A percentile compares a stretch with the other conserved stretches of the same genome.
These are phyloP conservation scores for Neodiprion lecontei DNA, from an alignment of 1,140 invertebrate species.

Conservation along the genomic window DNA sequence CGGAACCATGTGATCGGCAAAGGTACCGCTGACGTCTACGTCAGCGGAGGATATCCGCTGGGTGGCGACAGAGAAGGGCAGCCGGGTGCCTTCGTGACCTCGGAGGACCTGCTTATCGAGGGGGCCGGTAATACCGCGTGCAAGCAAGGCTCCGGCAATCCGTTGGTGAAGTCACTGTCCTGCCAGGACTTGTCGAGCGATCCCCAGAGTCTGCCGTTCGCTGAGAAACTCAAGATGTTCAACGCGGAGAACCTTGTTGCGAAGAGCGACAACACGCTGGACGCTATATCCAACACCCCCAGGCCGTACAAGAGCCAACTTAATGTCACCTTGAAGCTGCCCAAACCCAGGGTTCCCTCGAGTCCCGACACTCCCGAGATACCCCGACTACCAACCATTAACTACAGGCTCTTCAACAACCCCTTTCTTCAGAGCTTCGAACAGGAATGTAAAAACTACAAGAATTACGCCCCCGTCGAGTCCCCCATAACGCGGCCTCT, in stretches of 20 bases:
- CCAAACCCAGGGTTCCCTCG: slow-evolving; percentile 22
- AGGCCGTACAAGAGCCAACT: slow-evolving; percentile 44
- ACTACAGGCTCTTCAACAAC: slow-evolving; percentile 49
- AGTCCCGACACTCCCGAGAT: slow-evolving; percentile 45
- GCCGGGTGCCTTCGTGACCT: slow-evolving; percentile 34
- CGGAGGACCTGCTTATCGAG: slow-evolving; percentile 36
- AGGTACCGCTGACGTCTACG: slow-evolving; percentile 47
- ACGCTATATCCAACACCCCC: slow-evolving; percentile 25
- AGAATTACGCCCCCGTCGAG: not conserved
- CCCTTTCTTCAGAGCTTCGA: slow-evolving; percentile 50
- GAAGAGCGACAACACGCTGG: slow-evolving; percentile 50
- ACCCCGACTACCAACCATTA: slow-evolving; percentile 44
- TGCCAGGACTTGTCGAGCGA: slow-evolving; percentile 48
- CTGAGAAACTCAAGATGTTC: slow-evolving; percentile 8
- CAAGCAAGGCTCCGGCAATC: slow-evolving; percentile 25
- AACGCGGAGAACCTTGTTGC: slow-evolving; percentile 21
- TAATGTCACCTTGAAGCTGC: slow-evolving; percentile 44
- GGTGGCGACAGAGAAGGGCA: slow-evolving; percentile 22
- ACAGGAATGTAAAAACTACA: slow-evolving; percentile 24
- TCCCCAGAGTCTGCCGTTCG: slow-evolving; percentile 25
- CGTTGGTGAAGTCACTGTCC: slow-evolving; percentile 46
- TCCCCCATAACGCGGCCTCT: slow-evolving; percentile 39
- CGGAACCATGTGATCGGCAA: slow-evolving; percentile 30
- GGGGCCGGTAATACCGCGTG: slow-evolving; percentile 1
- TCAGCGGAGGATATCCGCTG: slow-evolving; percentile 40